These are phyloP conservation scores for Petrolisthes manimaculis DNA, from an alignment of 2,888 invertebrate species.

Conservation along the genomic window DNA sequence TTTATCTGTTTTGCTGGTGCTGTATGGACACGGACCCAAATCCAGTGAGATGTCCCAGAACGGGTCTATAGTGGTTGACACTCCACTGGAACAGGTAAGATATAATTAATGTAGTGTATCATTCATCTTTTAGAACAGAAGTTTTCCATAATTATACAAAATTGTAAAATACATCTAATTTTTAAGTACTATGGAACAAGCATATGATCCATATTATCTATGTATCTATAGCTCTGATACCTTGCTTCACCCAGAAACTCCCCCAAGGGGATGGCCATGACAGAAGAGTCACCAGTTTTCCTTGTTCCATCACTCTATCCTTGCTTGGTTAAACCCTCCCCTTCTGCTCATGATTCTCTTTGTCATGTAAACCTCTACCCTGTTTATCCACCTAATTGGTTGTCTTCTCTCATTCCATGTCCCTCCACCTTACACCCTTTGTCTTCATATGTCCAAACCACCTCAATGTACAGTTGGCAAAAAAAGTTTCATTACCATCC, in stretches of 20 bases:
- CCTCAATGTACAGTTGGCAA: too few species aligned
- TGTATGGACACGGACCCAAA: constrained; percentile 73
- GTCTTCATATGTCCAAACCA: too few species aligned
- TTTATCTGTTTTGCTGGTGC: constrained; percentile 62
- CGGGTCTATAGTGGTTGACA: constrained; percentile 96
- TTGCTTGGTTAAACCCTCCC: too few species aligned
- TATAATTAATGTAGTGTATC: constrained; percentile 15
- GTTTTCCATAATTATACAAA: neutral
- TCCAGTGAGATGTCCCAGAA: constrained; percentile 98
- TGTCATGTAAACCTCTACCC: too few species aligned
- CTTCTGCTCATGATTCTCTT: too few species aligned
- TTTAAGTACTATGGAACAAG: constrained; percentile 66
- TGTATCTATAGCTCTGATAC: neutral
- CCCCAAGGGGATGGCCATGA: too few species aligned
- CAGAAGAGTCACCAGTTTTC: too few species aligned
- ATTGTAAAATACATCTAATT: neutral
- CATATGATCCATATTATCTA: neutral
- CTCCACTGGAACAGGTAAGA: constrained; percentile 76
- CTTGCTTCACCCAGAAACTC: neutral
- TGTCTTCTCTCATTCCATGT: too few species aligned
- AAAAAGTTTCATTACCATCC: too few species aligned
- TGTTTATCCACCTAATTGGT: too few species aligned
- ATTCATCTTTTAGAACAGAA: neutral
- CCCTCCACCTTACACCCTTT: too few species aligned
- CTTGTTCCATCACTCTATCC: too few species aligned